Evolutionary conservation across 2,113 vertebrate genomes (phyloP), one percentile per base, ranked within the genome.

Genomic region (Limnothrissa miodon): DNA sequence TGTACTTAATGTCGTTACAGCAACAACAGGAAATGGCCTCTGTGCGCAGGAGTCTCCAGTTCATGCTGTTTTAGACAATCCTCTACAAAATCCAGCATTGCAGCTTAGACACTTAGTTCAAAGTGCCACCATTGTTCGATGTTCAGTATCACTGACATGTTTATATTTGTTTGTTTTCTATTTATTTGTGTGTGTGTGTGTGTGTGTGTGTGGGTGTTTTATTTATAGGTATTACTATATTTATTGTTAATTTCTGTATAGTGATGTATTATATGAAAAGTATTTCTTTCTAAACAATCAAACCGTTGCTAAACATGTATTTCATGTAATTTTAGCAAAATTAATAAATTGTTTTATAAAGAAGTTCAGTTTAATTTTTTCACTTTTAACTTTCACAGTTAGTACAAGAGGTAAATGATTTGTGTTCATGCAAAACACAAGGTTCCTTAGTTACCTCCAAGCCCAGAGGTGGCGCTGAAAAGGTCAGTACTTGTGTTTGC

Each of bases 11-110:
- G 82, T 89, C 87, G 90, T 86, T 82, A 86, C 84, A 95, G 94
- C 94, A 95, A 89, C 94, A 94, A 82, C 93, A 94, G 88, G 93
- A 95, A 86, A 94, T 94, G 93, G 93, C 93, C 74, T 92, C 91
- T 0, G 93, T 94, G 81, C 92, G 93, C 29, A 94, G 93, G 80
- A 93, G 93, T 0, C 92, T 95, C 29, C 92, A 94, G 78, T 92
- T 93, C 85, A 92, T 94, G 92, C 79, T 95, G 81, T 94, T 94
- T 90, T 95, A 87, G 87, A 53, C 29, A 29, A 45, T 1, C 13
- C 13, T 33, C 66, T 36, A 36, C 25, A 33, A 70, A 70, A 70
- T 13, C 29, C 62, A 33, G 29, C 10, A 11, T 70, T 25, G 11
- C 13, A 15, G 62, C 29, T n/a, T 13, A 74, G 33, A 29, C 33